A percentile compares a stretch with the other conserved stretches of the same genome.
Evolutionary conservation across 2,888 invertebrate genomes (phyloP).

Genomic region (Apodemia zela): DNA sequence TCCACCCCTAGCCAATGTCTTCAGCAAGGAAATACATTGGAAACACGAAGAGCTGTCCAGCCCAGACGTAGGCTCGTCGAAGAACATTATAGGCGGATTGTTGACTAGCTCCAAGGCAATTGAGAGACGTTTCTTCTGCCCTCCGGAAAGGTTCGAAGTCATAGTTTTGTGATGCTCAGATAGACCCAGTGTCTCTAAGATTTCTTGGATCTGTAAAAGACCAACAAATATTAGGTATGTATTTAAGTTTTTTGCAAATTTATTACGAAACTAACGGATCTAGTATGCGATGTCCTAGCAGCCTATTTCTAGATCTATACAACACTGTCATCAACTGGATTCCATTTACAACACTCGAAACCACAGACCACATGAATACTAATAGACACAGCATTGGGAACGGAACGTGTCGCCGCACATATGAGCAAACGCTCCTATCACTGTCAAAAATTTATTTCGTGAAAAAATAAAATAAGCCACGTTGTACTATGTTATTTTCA

Average conservation of each 20-base stretch:
- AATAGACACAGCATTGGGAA: too few species aligned
- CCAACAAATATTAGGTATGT: not conserved
- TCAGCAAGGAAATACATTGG: slow-evolving; percentile 94
- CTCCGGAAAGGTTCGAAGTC: slow-evolving; percentile 95
- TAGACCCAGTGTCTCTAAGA: slow-evolving; percentile 92
- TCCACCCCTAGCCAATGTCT: slow-evolving; percentile 93
- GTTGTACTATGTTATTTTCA: too few species aligned
- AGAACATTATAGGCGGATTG: slow-evolving; percentile 98
- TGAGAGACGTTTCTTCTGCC: slow-evolving; percentile 96
- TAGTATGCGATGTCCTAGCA: too few species aligned
- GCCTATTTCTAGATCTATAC: too few species aligned
- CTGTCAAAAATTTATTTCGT: too few species aligned
- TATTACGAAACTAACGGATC: too few species aligned
- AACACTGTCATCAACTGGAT: too few species aligned
- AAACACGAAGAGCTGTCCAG: slow-evolving; percentile 97
- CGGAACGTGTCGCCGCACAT: too few species aligned
- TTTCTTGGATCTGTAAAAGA: slow-evolving; percentile 89
- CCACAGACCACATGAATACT: too few species aligned
- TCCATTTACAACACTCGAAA: too few species aligned
- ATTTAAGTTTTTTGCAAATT: not conserved
- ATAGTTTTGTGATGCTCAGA: slow-evolving; percentile 93
- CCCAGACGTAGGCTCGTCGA: slow-evolving; percentile 98
- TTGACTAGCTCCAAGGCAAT: slow-evolving; percentile 97
- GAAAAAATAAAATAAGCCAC: too few species aligned
- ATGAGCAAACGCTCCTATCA: too few species aligned